Percentiles rank a stretch among this genome's conserved stretches.
Conservation (phyloP, 2,797 vertebrate species). For the Fratercula arctica region DNA sequence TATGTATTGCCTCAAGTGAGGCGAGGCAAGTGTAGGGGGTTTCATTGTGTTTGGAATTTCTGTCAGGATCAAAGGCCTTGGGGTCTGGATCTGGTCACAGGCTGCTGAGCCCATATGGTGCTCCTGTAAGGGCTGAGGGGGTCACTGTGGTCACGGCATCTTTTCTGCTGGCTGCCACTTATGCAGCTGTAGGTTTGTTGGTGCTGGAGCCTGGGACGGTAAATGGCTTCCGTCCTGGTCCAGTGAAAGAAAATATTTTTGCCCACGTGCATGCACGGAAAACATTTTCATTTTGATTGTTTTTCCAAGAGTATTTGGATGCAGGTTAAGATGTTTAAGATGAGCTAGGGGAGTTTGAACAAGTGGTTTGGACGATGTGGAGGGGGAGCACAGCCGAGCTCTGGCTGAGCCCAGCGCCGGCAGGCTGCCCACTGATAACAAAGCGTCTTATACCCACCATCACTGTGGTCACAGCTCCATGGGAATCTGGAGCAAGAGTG, state of each 20-base stretch:
- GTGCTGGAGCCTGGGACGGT: neutral
- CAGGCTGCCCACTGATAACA: neutral
- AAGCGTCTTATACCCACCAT: neutral
- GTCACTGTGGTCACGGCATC: fast-evolving
- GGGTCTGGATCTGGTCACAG: neutral
- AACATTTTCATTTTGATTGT: neutral
- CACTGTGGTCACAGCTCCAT: neutral
- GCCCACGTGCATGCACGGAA: neutral
- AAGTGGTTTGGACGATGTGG: neutral
- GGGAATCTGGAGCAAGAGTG: neutral
- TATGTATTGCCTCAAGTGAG: neutral
- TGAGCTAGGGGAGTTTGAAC: neutral
- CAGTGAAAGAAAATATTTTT: neutral
- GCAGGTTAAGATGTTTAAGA: neutral
- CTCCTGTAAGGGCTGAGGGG: neutral
- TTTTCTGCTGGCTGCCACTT: neutral
- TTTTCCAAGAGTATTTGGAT: neutral
- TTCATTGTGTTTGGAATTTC: neutral
- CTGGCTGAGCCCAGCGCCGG: neutral
- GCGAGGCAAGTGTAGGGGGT: fast-evolving
- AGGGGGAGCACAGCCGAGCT: fast-evolving
- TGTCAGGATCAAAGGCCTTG: neutral
- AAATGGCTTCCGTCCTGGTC: neutral
- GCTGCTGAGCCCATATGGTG: neutral
- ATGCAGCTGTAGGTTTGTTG: neutral